These are phyloP conservation scores for Gibbula magus DNA, from an alignment of 2,888 invertebrate species.

Conservation along the genomic window DNA sequence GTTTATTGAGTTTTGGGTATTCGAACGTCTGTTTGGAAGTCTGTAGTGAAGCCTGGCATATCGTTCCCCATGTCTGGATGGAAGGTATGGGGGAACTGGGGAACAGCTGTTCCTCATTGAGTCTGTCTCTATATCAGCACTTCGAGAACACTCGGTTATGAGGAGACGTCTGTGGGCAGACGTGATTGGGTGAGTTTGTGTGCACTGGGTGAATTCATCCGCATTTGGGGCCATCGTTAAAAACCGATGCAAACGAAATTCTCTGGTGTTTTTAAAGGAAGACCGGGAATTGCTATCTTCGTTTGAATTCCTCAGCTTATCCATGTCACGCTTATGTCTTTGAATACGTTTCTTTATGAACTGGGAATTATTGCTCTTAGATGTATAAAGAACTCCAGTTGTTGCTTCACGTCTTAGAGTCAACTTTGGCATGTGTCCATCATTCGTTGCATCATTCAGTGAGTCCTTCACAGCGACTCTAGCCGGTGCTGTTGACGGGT, in stretches of 20 bases:
- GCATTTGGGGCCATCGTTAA: constrained; percentile 52
- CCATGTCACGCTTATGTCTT: constrained; percentile 25
- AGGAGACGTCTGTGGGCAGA: not conserved
- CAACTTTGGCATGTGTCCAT: not conserved
- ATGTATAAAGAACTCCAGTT: not conserved
- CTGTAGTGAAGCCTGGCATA: not conserved
- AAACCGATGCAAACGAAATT: constrained; percentile 60
- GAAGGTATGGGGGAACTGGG: not conserved
- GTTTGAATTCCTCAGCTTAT: not conserved
- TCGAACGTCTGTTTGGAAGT: not conserved
- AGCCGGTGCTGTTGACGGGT: not conserved
- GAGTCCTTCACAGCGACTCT: not conserved
- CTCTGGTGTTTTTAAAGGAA: constrained; percentile 19
- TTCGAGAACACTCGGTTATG: not conserved
- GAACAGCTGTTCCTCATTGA: not conserved
- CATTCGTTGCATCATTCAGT: not conserved
- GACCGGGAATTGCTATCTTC: not conserved
- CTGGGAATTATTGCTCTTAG: not conserved
- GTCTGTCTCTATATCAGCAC: not conserved
- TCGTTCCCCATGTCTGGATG: not conserved
- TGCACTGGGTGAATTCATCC: not conserved
- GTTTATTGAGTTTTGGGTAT: not conserved
- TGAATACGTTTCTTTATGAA: constrained; percentile 28
- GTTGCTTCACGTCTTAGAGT: not conserved
- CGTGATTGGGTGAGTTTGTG: not conserved